Conservation (phyloP, 2,888 invertebrate genomes). For the Leptodirus hochenwartii region DNA sequence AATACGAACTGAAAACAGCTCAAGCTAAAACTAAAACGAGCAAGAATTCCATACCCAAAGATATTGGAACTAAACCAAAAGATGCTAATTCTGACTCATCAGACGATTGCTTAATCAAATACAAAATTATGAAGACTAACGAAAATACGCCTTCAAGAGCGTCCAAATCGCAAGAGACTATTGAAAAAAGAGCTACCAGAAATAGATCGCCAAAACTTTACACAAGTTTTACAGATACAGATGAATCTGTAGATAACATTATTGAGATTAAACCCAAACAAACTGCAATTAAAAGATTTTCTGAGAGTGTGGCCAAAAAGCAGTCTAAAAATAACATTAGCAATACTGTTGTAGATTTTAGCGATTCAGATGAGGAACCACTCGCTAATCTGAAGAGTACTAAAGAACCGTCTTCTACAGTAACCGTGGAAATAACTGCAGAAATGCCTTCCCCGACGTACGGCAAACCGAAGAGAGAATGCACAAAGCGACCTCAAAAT, state of each 20-base stretch:
- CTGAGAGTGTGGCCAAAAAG: constrained; percentile 9
- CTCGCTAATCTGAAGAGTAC: constrained; percentile 31
- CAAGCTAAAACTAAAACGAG: constrained; percentile 21
- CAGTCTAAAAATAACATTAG: constrained; percentile 15
- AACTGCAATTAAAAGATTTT: constrained; percentile 6
- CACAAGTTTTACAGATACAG: constrained; percentile 9
- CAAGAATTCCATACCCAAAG: constrained; percentile 15
- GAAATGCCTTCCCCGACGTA: background rate
- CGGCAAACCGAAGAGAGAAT: constrained; percentile 24
- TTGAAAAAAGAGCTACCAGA: constrained; percentile 7
- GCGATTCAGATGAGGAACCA: constrained; percentile 48
- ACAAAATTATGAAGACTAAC: constrained; percentile 4
- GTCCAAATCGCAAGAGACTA: too few relatives aligned
- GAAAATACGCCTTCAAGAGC: too few relatives aligned
- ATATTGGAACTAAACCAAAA: constrained; percentile 11
- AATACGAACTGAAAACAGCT: constrained; percentile 36
- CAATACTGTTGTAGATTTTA: constrained; percentile 22
- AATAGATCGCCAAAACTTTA: constrained; percentile 9
- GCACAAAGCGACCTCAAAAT: constrained; percentile 24
- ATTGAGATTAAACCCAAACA: constrained; percentile 8
- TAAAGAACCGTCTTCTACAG: constrained; percentile 3
- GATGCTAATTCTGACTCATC: constrained; percentile 14
- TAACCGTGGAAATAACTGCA: background rate
- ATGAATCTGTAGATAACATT: constrained; percentile 6
- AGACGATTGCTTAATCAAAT: too few relatives aligned